Base-by-base conservation (phyloP, 35 echinoderm and acorn worm genomes). In the Heliocidaris erythrogramma region DNA sequence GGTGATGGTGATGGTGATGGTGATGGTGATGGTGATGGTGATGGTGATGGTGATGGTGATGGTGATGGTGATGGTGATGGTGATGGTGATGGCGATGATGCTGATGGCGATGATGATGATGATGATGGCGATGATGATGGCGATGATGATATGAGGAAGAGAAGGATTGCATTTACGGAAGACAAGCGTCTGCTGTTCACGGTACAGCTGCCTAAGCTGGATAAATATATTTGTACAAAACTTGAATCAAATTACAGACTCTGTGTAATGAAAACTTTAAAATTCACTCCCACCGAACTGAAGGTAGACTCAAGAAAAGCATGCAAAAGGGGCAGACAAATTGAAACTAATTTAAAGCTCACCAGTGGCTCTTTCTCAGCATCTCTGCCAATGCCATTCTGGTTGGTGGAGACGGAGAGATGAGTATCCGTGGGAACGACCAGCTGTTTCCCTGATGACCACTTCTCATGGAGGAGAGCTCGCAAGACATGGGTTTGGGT, bases 401-500 rank as follows among this genome's bases (percentile, higher is more conserved):
- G 94, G 17, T 89, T 84, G 4, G 93, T 49, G 31, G 95, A 86
- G 65, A 96, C 60, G 17, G 86, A 86, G 11, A 98, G 87, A 60
- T 97, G 93, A 2, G 96, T 96, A 90, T 97, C 96, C 47, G 93
- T 31, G 18, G 96, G 96, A 42, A 97, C 60, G 31, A 93, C 89
- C 2, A 97, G 84, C 86, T 96, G 94, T 85, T 96, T 97, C 47
- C 97, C 96, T 31, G 60, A 49, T 16, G 53, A 84, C 96, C 97
- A 98, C 91, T 97, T 97, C 93, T 98, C 96, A 88, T 92, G 95
- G 13, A 98, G 94, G 2, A 97, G 69, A 59, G 86, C 86, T 71
- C 96, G 56, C 48, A 98, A 92, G 47, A 97, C 94, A 56, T 98
- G 94, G 32, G 97, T 98, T 88, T 98, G 97, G 30, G 95, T 98